Conservation (phyloP, 2,797 vertebrate species). For the Eulemur mongoz region DNA sequence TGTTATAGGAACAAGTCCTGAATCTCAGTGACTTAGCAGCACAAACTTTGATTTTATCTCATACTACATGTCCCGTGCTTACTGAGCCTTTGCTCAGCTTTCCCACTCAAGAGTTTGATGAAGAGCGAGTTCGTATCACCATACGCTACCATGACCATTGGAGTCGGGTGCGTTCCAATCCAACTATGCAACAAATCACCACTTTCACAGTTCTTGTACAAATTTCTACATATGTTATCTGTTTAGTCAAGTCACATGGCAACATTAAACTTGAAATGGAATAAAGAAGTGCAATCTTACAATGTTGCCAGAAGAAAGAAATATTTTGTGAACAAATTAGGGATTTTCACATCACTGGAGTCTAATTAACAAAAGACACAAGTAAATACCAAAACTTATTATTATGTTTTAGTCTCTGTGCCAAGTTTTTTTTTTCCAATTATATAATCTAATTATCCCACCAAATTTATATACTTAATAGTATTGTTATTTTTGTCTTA, state of each 20-base stretch:
- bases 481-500: background rate
- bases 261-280: background rate
- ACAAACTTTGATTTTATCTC: background rate
- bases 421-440: background rate
- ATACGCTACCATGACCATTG: background rate
- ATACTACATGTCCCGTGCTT: background rate
- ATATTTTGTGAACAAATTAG: background rate
- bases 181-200: background rate
- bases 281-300: background rate
- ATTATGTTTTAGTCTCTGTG: background rate
- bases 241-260: background rate
- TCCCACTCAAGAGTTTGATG: background rate
- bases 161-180: background rate
- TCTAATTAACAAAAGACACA: background rate
- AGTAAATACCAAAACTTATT: background rate
- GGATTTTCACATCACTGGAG: background rate
- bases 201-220: background rate
- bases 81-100: background rate
- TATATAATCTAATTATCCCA: background rate
- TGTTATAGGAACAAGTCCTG: background rate
- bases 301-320: background rate
- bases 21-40: background rate
- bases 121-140: background rate
- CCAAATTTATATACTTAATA: background rate
- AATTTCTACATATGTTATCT: background rate